Conservation (phyloP, 2,797 vertebrate species). For the Trachops cirrhosus region DNA sequence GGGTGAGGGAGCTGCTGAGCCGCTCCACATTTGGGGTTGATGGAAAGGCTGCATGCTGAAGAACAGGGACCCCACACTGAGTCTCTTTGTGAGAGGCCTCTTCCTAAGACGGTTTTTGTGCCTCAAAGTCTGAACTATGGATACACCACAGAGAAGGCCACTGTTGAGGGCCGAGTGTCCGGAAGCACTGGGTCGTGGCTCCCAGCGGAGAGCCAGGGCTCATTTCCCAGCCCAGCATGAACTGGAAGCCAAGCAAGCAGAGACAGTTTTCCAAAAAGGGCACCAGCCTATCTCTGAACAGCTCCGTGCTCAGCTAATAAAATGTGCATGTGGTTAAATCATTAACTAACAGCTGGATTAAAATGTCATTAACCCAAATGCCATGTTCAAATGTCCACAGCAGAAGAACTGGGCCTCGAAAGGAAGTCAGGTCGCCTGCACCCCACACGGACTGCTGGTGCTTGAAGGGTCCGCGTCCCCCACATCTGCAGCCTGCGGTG, state of each 20-base stretch:
- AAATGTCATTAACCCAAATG: background rate
- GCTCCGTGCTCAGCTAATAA: slow-evolving; percentile 12
- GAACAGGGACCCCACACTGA: slow-evolving; percentile 75
- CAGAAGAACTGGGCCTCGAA: background rate
- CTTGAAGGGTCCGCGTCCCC: background rate
- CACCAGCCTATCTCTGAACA: slow-evolving; percentile 51
- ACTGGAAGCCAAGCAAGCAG: slow-evolving; percentile 35
- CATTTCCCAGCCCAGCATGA: slow-evolving; percentile 39
- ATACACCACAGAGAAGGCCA: slow-evolving; percentile 68
- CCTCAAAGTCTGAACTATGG: slow-evolving; percentile 71
- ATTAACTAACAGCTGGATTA: background rate
- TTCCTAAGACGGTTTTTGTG: slow-evolving; percentile 70
- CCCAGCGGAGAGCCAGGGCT: slow-evolving; percentile 53
- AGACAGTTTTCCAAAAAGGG: slow-evolving; percentile 34
- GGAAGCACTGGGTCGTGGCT: slow-evolving; percentile 67
- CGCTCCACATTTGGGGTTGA: slow-evolving; percentile 58
- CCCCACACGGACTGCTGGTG: background rate
- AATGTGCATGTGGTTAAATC: background rate
- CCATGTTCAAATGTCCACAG: background rate
- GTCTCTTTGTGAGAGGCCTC: slow-evolving; percentile 73
- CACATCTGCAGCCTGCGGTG: background rate
- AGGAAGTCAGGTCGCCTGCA: background rate
- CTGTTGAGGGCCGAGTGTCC: slow-evolving; percentile 37
- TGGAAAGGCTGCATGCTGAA: slow-evolving; percentile 65
- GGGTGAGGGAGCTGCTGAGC: background rate